Conservation (phyloP, 2,113 vertebrate species). For the Clarias batrachus region DNA sequence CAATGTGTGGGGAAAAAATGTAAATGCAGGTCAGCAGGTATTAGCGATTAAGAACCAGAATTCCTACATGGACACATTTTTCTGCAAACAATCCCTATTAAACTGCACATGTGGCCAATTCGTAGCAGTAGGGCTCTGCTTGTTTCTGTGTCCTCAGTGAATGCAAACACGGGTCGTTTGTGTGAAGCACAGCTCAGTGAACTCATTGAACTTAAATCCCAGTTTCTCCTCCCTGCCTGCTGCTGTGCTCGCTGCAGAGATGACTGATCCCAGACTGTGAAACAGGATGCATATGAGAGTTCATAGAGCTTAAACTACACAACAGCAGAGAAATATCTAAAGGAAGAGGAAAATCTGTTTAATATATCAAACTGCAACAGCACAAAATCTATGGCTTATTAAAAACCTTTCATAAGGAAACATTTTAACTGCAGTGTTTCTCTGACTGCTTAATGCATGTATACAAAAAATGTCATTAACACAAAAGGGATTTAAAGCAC, state of each 20-base stretch:
- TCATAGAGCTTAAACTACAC: conserved; percentile 29
- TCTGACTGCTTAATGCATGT: not conserved
- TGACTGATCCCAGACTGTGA: conserved; percentile 28
- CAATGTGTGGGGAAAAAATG: conserved; percentile 13
- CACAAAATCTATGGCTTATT: not conserved
- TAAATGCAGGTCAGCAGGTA: not conserved
- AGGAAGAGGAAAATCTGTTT: not conserved
- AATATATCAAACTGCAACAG: not conserved
- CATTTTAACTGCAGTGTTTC: not conserved
- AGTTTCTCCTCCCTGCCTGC: conserved; percentile 31
- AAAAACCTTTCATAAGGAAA: too few species aligned
- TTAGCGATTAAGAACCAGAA: not conserved
- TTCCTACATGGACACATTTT: not conserved
- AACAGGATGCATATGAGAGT: conserved; percentile 44
- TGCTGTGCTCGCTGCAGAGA: conserved; percentile 35
- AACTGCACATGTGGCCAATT: conserved; percentile 43
- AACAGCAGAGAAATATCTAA: conserved; percentile 22
- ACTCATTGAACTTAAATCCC: conserved; percentile 61
- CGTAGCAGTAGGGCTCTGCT: conserved; percentile 38
- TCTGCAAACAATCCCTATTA: not conserved
- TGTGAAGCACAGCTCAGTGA: conserved; percentile 44
- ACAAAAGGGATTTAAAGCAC: not conserved
- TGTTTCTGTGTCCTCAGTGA: conserved; percentile 20
- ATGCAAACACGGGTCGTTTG: conserved; percentile 30
- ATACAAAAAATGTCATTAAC: not conserved